Conservation (phyloP, 2,113 vertebrate genomes). For the Dicrurus megarhynchus region DNA sequence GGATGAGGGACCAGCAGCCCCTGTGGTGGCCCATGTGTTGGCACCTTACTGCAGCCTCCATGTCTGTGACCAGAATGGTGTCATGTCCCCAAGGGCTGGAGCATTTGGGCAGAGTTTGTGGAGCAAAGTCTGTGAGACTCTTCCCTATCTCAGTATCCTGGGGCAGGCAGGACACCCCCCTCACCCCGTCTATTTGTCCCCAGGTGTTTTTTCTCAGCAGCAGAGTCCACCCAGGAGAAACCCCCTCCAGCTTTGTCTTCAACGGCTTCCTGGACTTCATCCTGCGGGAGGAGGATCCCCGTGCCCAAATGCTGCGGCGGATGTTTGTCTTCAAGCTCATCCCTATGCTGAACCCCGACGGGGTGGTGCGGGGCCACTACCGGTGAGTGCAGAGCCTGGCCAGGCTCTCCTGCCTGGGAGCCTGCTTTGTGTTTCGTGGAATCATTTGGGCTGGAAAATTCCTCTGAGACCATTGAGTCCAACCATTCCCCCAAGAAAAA, state of each 20-base stretch:
- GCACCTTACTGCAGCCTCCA: rapidly evolving
- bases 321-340: constrained; percentile 97
- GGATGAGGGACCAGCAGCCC: neutral
- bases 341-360: constrained; percentile 97
- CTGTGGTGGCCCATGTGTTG: rapidly evolving
- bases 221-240: constrained; percentile 94
- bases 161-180: neutral
- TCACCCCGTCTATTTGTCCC: neutral
- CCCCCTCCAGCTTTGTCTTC: constrained; percentile 95
- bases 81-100: too few relatives aligned
- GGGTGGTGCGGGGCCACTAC: constrained; percentile 93
- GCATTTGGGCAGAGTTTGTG: rapidly evolving
- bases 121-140: neutral
- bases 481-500: neutral
- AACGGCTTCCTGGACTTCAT: constrained; percentile 96
- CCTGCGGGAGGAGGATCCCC: constrained; percentile 88
- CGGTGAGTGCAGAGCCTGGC: constrained; percentile 69
- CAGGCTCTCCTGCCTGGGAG: neutral
- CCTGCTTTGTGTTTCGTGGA: rapidly evolving
- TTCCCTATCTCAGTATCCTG: rapidly evolving
- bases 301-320: constrained; percentile 85
- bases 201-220: constrained; percentile 97
- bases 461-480: rapidly evolving
- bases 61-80: too few relatives aligned
- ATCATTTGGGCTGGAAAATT: neutral